Percentiles rank a stretch among this genome's conserved stretches.
phyloP scores from a whole-genome alignment of 2,888 invertebrate species.

The Sceliomorpha sp. region DNA sequence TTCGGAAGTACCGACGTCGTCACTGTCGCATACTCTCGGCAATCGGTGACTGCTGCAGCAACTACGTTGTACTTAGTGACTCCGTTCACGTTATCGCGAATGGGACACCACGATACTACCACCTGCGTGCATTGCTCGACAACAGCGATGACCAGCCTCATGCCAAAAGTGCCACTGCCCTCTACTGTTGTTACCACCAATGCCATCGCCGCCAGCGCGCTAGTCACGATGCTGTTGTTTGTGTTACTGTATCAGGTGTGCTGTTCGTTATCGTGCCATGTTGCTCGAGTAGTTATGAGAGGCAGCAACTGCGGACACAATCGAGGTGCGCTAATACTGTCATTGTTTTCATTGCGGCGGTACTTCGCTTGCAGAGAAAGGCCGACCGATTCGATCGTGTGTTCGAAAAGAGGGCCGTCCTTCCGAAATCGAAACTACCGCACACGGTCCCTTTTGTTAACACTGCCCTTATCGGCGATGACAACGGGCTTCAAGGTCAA shows the following conservation, averaged over 20 bases:
- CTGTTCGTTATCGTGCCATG: constrained; percentile 11
- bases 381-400: constrained; percentile 3
- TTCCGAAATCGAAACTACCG: constrained; percentile 6
- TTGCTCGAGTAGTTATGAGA: constrained; percentile 3
- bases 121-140: constrained; percentile 46
- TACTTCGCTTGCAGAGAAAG: constrained; percentile 20
- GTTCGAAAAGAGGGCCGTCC: not conserved
- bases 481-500: constrained; percentile 24
- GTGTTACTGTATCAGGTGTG: constrained; percentile 31
- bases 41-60: not conserved
- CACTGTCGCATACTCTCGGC: not conserved
- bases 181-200: constrained; percentile 24
- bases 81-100: constrained; percentile 4
- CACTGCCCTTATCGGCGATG: constrained; percentile 67
- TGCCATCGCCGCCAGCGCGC: constrained; percentile 29
- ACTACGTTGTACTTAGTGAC: constrained; percentile 10
- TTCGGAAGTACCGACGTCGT: constrained; percentile 15
- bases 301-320: constrained; percentile 2
- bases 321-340: constrained; percentile 5
- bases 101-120: constrained; percentile 27
- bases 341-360: not conserved
- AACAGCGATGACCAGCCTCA: constrained; percentile 47
- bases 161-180: constrained; percentile 66
- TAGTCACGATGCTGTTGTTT: constrained; percentile 34
- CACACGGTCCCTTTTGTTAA: constrained; percentile 51